These are phyloP conservation scores for Gallinago undulata DNA, from an alignment of 2,113 vertebrate genomes.

Conservation along the genomic window DNA sequence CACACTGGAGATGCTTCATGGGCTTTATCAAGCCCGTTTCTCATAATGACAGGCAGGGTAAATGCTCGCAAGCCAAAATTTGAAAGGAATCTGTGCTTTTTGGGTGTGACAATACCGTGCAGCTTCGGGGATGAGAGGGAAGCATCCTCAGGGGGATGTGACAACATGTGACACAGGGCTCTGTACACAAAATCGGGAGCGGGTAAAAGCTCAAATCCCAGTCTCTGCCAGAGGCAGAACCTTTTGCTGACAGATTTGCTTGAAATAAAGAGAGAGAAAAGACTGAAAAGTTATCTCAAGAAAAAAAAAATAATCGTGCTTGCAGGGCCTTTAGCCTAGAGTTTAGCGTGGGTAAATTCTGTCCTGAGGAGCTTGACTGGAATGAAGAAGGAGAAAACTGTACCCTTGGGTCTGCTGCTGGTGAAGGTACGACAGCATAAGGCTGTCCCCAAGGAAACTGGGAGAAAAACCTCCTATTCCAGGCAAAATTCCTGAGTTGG, in stretches of 20 bases:
- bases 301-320: neutral
- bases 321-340: neutral
- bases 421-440: neutral
- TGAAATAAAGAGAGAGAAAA: neutral
- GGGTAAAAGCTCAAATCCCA: neutral
- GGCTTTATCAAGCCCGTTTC: neutral
- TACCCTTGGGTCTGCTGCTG: neutral
- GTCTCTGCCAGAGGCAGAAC: neutral
- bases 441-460: neutral
- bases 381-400: neutral
- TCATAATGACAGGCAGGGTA: neutral
- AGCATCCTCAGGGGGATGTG: neutral
- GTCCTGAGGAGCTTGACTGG: neutral
- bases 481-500: neutral
- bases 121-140: neutral
- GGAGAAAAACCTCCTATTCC: neutral
- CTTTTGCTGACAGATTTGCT: neutral
- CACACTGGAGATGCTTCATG: neutral
- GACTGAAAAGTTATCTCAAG: neutral
- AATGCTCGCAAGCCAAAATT: neutral
- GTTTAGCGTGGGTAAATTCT: neutral
- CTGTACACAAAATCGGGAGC: neutral
- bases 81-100: neutral
- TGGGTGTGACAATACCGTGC: neutral
- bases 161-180: too few relatives aligned